Base-by-base conservation (phyloP, 2,113 vertebrate species). In the Taxidea taxus region DNA sequence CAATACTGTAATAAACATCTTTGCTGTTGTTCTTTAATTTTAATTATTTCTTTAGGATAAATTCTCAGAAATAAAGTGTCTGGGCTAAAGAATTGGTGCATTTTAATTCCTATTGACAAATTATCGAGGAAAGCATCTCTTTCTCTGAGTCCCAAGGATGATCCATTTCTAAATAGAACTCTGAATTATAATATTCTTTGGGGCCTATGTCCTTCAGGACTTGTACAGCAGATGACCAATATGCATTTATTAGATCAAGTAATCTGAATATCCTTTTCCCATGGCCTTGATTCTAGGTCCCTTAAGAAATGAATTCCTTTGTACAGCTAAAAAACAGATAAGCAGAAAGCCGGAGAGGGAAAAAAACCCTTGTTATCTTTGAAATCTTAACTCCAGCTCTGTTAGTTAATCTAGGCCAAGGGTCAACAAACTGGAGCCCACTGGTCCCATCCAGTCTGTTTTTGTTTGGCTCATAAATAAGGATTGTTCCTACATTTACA, bases 1-100 rank as follows among this genome's bases (percentile, higher is more conserved):
- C 49, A 91, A 75, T 58, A 44, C 18, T 58, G 1, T n/a, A 88
- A 25, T 66, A 78, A 90, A 56, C 27, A 91, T 80, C 29, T 11
- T 77, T 66, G 27, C 62, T 72, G 49, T 39, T 88, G 20, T 75
- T 86, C 20, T 70, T 94, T 3, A 86, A 23, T 47, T 74, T 85
- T 93, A 94, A 77, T 82, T 42, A 85, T 58, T 92, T 85, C 27
- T 75, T 93, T 78, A 90, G 34, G n/a, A 86, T 54, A 87, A 93
- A 95, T 86, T 89, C 51, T 34, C 42, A 51, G 72, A 74, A 97
- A 80, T 75, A 60, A 89, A 92, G 18, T 44, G 75, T 77, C 78
- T 56, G 18, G 49, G 9, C 7, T 75, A 85, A 95, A 54, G 68
- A 87, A 51, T 58, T 60, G 44, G 27, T 56, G 7, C 44, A 44